Base-by-base conservation (phyloP, 2,888 invertebrate genomes). In the Hybos culiciformis region DNA sequence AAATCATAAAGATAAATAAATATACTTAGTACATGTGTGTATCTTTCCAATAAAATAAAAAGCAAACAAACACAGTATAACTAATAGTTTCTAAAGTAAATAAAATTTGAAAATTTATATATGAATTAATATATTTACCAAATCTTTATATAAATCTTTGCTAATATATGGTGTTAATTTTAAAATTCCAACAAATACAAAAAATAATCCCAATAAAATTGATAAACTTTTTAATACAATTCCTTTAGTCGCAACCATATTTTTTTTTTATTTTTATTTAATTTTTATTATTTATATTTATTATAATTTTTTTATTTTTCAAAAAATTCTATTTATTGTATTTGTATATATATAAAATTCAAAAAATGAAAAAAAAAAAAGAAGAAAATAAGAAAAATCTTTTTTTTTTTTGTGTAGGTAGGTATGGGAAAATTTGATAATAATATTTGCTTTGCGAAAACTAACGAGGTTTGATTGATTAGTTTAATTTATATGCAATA, bases 101-200 rank as follows among this genome's bases (percentile, higher is more conserved):
- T 9, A 33, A 33, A 18, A 18, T 18, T 14, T 8, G 3, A 14
- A 24, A 8, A 8, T 8, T 8, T 24, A 24, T 8, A 29, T 15
- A 19, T 31, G 34, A 23, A 41, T 21, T 38, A n/a, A 4, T 31
- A 17, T 42, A 68, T 83, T 80, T 69, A 93, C 93, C 82, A 94
- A 76, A 70, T 94, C 93, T 74, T 88, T 91, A 67, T 94, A 93
- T 49, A 94, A 76, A 68, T 94, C 94, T 72, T 88, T 88, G 57
- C 90, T 93, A 52, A 94, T 78, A 56, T 83, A 77, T 51, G 91
- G 90, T 49, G 92, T 85, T 50, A 94, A 69, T 70, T 94, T 94
- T 60, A 94, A 82, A 46, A 85, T 80, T 46, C 94, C 94, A 52
- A 93, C 88, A 64, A 94, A 92, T 59, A 94, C 80, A 67, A 94